Evolutionary conservation across 2,113 vertebrate genomes (phyloP), one percentile per base, ranked within the genome.

Genomic region (Australoheros scitulus): DNA sequence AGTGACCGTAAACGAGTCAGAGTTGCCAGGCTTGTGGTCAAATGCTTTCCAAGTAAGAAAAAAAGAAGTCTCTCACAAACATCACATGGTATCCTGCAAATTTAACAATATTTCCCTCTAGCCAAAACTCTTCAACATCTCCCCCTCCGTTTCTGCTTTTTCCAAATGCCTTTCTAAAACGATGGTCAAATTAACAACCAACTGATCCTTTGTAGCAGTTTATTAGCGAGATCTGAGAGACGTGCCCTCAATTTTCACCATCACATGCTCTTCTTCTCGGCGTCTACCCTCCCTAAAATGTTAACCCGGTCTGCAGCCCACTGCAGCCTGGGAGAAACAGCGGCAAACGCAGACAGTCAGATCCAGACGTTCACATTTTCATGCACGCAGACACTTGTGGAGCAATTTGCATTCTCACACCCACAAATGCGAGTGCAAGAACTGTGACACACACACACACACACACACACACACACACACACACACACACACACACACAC

Each of bases 211-310:
- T 78, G 77, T 17, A 61, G 36, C 55, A 68, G 55, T 60, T 88
- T 88, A 88, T 79, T 76, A 83, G 17, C 81, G 61, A 59, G 14
- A 76, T 88, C 72, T 77, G 50, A 88, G 52, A 77, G 43, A 72
- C 20, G 18, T 88, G 86, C 61, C 85, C 84, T 82, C 81, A 87
- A 77, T 90, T 90, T 86, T 72, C 85, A 79, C 68, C 80, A 72
- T 64, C 6, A 18, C 74, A 47, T 18, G 11, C 17, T 10, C 18
- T 11, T 63, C 38, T 61, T 10, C 6, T 20, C 3, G 10, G 22
- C 52, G 29, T 58, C 8, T 14, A 22, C 29, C 32, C 36, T 43
- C 20, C n/a, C 26, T 38, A 72, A 84, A 77, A 82, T 55, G 64
- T 74, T 59, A 81, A 29, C 41, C 36, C 9, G 18, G 68, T 76